Evolutionary conservation across 2,888 invertebrate genomes (phyloP), one percentile per base, ranked within the genome.

Genomic region (Yponomeuta cagnagella): DNA sequence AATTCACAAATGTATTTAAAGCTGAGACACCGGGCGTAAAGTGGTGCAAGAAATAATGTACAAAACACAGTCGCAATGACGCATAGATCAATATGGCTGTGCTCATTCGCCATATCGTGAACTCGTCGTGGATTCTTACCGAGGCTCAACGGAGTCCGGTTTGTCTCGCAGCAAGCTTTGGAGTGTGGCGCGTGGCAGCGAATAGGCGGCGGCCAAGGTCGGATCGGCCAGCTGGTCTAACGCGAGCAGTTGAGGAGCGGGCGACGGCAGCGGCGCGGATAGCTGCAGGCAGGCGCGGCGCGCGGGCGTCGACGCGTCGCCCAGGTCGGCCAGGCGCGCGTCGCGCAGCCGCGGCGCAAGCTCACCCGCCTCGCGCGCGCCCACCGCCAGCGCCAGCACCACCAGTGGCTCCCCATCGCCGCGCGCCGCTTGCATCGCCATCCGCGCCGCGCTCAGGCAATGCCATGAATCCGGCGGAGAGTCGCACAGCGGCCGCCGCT

Each of bases 321-420:
- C 86, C 12, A 86, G 76, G 74, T 82, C 84, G 74, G 81, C 83
- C 2, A 89, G 79, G 4, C 86, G 86, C 64, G 76, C 77, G 73
- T 87, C 87, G 64, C 85, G 83, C 74, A 87, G 81, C 48, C 72
- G 10, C 15, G 52, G 43, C 30, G 69, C 15, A 52, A 37, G 10
- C 52, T 30, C 37, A 4, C n/a, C 63, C 63, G 63, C 63, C 63
- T 6, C 4, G 63, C 63, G n/a, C 63, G 63, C 63, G 63, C 63
- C 63, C 63, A 8, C n/a, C 63, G 63, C 6, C 63, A 63, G n/a
- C n/a, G n/a, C 3, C 63, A 63, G 15, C 68, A 31, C 48, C 48
- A 68, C 58, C 43, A 43, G 43, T 6, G 43, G 43, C 43, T 43
- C 43, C 1, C 43, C 43, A 33, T 63, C 66, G 68, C 68, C 48